Evolutionary conservation across 1,140 invertebrate species (phyloP).

Genomic region (Limonius californicus): DNA sequence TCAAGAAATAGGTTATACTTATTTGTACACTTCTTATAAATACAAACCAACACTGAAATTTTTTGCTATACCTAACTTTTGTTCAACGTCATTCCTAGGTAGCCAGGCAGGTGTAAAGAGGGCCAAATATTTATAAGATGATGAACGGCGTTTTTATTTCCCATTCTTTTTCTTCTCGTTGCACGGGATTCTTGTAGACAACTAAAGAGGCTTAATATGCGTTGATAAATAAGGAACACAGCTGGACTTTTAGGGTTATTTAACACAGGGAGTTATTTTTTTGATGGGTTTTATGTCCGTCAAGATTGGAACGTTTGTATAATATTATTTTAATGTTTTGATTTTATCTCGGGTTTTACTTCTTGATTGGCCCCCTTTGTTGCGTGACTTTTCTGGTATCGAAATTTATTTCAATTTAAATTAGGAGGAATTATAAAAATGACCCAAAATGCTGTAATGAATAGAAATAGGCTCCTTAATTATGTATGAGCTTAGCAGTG

Average conservation of each 20-base stretch:
- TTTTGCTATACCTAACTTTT: background rate
- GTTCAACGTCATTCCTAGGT: background rate
- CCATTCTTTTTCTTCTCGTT: background rate
- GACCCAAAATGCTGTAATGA: too few relatives aligned
- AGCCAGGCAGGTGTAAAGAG: constrained; percentile 5
- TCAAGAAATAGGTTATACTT: too few relatives aligned
- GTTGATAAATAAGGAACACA: constrained; percentile 5
- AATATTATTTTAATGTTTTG: background rate
- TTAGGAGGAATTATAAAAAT: too few relatives aligned
- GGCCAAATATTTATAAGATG: constrained; percentile 11
- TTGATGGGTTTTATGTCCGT: constrained; percentile 3
- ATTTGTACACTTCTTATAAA: too few relatives aligned
- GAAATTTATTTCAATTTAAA: too few relatives aligned
- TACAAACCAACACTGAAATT: background rate
- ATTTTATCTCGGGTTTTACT: background rate
- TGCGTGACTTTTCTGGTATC: too few relatives aligned
- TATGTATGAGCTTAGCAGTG: too few relatives aligned
- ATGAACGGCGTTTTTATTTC: constrained; percentile 2
- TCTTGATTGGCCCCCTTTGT: background rate
- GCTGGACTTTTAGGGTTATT: constrained; percentile 10
- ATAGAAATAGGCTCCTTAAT: too few relatives aligned
- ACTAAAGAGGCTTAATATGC: constrained; percentile 10
- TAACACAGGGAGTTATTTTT: constrained; percentile 8
- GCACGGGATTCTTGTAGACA: background rate
- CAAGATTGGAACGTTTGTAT: background rate